These are phyloP conservation scores for Agrochola litura DNA, from an alignment of 2,888 invertebrate genomes.

Conservation along the genomic window DNA sequence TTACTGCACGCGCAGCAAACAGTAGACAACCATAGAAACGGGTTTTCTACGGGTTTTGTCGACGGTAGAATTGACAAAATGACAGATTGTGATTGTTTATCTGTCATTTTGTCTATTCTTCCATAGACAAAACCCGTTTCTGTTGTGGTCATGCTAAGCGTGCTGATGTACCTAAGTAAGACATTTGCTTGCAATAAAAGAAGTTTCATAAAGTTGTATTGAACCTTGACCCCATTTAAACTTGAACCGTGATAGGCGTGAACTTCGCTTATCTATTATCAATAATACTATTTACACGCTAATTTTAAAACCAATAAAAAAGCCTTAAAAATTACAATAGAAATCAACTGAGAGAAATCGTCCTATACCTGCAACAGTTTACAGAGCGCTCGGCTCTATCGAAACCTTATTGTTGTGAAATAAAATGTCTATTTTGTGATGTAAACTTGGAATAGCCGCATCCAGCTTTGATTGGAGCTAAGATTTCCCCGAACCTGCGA, in stretches of 20 bases:
- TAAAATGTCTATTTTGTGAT: neutral
- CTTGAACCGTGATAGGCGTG: slow-evolving; percentile 47
- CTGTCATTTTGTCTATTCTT: too few relatives aligned
- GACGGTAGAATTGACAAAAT: too few relatives aligned
- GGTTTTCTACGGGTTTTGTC: too few relatives aligned
- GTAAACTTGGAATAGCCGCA: neutral
- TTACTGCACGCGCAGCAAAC: neutral
- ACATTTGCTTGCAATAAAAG: neutral
- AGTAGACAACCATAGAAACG: too few relatives aligned
- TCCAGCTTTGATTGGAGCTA: neutral
- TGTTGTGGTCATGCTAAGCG: too few relatives aligned
- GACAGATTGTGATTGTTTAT: too few relatives aligned
- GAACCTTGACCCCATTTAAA: slow-evolving; percentile 49
- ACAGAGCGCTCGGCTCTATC: slow-evolving; percentile 11
- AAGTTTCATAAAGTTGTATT: slow-evolving; percentile 21
- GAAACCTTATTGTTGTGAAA: slow-evolving; percentile 32
- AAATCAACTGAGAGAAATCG: slow-evolving; percentile 51
- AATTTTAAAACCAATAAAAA: slow-evolving; percentile 32
- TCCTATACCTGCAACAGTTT: slow-evolving; percentile 32
- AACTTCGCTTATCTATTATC: slow-evolving; percentile 43
- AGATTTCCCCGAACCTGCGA: neutral
- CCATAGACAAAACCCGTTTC: too few relatives aligned
- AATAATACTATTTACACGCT: slow-evolving; percentile 48
- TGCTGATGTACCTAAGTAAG: neutral
- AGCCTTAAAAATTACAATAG: slow-evolving; percentile 30